Percentiles rank a stretch among this genome's conserved stretches.
phyloP scores from a whole-genome alignment of 2,888 invertebrate genomes.

The Eucera pruinosa region DNA sequence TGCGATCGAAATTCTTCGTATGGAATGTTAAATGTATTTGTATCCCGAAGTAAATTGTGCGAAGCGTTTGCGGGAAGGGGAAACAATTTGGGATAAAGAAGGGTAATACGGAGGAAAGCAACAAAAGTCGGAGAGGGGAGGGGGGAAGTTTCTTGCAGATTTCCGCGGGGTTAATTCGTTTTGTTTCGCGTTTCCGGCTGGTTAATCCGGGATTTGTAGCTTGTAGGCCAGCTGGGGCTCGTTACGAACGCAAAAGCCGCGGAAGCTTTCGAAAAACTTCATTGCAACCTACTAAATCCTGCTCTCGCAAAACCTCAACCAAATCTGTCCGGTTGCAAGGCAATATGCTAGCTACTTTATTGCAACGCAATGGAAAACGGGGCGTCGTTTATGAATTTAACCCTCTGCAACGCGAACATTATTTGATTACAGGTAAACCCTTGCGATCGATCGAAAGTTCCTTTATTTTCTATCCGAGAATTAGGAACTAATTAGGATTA shows the following conservation, averaged over 20 bases:
- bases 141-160: neutral
- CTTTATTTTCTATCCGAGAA: no score
- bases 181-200: slow-evolving; percentile 9
- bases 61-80: neutral
- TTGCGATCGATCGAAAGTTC: no score
- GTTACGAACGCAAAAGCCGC: slow-evolving; percentile 10
- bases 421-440: no score
- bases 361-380: no score
- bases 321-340: neutral
- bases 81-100: no score
- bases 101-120: neutral
- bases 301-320: neutral
- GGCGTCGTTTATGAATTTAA: no score
- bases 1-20: no score
- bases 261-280: slow-evolving; percentile 35
- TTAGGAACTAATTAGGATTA: no score
- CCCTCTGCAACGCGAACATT: no score
- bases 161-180: slow-evolving; percentile 8
- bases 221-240: slow-evolving; percentile 31
- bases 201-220: slow-evolving; percentile 39
- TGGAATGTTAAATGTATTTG: no score
- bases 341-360: no score
- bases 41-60: no score
- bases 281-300: neutral
- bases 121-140: neutral